These are phyloP conservation scores for Agriopis aurantiaria DNA, from an alignment of 2,888 invertebrate genomes.

Conservation along the genomic window DNA sequence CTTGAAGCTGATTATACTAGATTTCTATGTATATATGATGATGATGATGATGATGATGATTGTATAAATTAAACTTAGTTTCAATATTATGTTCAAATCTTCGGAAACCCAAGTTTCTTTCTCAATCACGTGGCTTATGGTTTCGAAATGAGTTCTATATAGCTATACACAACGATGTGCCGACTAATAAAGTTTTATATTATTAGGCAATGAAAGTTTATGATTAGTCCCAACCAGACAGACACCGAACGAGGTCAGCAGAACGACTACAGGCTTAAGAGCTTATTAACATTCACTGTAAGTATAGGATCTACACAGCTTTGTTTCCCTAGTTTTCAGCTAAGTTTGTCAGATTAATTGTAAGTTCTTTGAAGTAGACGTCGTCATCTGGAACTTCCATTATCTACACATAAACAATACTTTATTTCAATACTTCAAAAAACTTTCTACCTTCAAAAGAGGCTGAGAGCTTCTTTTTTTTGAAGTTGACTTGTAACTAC, in stretches of 20 bases:
- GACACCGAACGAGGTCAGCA: slow-evolving; percentile 43
- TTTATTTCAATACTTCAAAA: not conserved
- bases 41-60: no score
- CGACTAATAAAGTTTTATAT: slow-evolving; percentile 56
- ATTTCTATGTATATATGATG: no score
- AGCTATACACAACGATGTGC: slow-evolving; percentile 32
- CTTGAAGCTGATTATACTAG: not conserved
- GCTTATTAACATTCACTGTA: slow-evolving; percentile 48
- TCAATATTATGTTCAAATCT: not conserved
- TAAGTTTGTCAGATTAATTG: slow-evolving; percentile 10
- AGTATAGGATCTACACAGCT: slow-evolving; percentile 31
- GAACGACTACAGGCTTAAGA: slow-evolving; percentile 40
- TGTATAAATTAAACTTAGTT: not conserved
- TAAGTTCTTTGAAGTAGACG: slow-evolving; percentile 3
- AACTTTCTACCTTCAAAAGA: no score
- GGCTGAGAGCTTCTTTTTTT: not conserved
- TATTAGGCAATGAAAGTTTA: slow-evolving; percentile 57
- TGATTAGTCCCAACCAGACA: slow-evolving; percentile 52
- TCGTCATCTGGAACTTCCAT: slow-evolving; percentile 1
- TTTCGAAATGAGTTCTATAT: slow-evolving; percentile 44
- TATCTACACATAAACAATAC: not conserved
- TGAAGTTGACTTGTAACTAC: no score
- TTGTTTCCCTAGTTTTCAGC: slow-evolving; percentile 23
- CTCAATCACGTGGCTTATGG: slow-evolving; percentile 15
- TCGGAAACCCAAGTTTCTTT: slow-evolving; percentile 4